Conservation (phyloP, 2,113 vertebrate species). For the Candoia aspera region DNA sequence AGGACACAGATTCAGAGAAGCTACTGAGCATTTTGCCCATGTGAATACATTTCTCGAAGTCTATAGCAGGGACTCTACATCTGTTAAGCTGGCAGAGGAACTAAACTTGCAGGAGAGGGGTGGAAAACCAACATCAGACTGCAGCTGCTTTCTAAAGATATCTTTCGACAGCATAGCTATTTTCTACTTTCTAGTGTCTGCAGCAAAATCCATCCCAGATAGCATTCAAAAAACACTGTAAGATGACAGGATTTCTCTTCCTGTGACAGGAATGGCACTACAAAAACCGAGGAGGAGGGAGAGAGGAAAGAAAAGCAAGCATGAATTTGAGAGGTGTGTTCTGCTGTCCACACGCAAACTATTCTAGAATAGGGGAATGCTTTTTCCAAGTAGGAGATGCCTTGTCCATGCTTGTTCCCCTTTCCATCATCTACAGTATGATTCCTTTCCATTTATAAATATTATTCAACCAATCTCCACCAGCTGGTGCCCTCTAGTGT, state of each 20-base stretch:
- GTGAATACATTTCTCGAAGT: not conserved
- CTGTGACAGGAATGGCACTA: not conserved
- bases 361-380: not conserved
- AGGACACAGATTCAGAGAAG: not conserved
- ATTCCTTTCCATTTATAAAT: not conserved
- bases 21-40: too few species aligned
- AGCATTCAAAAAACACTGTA: fast-evolving
- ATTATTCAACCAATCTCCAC: not conserved
- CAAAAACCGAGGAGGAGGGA: not conserved
- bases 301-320: not conserved
- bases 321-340: not conserved
- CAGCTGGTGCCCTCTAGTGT: not conserved
- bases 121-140: not conserved
- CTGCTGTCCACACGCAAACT: not conserved
- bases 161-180: not conserved
- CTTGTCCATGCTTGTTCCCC: not conserved
- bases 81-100: not conserved
- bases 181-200: not conserved
- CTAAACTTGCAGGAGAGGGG: not conserved
- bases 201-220: not conserved
- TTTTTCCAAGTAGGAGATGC: not conserved
- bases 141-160: not conserved
- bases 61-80: not conserved
- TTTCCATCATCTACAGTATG: not conserved
- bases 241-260: not conserved